These are phyloP conservation scores for Nowickia ferox DNA, from an alignment of 2,888 invertebrate genomes.

Conservation along the genomic window DNA sequence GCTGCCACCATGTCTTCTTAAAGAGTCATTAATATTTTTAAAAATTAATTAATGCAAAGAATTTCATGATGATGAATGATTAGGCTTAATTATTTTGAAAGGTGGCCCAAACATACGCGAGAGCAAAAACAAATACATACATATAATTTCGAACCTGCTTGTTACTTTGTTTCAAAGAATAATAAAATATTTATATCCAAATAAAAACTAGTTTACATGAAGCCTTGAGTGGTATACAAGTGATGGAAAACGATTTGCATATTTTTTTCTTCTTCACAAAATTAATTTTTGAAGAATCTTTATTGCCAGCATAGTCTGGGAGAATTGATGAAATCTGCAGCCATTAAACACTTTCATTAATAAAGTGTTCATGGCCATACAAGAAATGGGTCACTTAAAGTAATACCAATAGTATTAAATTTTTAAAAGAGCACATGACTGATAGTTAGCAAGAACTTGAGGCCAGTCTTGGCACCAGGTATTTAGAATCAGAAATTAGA, in stretches of 20 bases:
- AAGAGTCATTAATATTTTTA: slow-evolving; percentile 46
- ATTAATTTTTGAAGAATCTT: background rate
- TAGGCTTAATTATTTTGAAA: slow-evolving; percentile 56
- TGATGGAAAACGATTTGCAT: background rate
- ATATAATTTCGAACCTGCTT: slow-evolving; percentile 19
- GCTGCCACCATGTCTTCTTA: background rate
- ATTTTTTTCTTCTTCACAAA: background rate
- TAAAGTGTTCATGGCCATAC: too few relatives aligned
- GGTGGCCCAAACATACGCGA: slow-evolving; percentile 19
- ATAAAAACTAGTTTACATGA: slow-evolving; percentile 28
- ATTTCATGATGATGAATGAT: slow-evolving; percentile 59
- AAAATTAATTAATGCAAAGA: slow-evolving; percentile 73
- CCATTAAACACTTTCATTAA: background rate
- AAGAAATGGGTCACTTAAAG: too few relatives aligned
- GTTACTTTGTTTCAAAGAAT: slow-evolving; percentile 28
- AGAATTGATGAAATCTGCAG: background rate
- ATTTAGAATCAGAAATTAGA: too few relatives aligned
- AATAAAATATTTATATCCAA: slow-evolving; percentile 32
- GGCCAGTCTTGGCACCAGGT: too few relatives aligned
- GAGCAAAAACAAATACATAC: background rate
- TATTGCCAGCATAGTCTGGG: background rate
- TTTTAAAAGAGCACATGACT: too few relatives aligned
- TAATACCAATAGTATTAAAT: too few relatives aligned
- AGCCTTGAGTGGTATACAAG: slow-evolving; percentile 17
- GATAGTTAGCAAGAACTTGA: too few relatives aligned